Percentiles rank a stretch among this genome's conserved stretches.
These are phyloP conservation scores for Chaunax sp. DNA, from an alignment of 2,797 vertebrate species.

Conservation along the genomic window DNA sequence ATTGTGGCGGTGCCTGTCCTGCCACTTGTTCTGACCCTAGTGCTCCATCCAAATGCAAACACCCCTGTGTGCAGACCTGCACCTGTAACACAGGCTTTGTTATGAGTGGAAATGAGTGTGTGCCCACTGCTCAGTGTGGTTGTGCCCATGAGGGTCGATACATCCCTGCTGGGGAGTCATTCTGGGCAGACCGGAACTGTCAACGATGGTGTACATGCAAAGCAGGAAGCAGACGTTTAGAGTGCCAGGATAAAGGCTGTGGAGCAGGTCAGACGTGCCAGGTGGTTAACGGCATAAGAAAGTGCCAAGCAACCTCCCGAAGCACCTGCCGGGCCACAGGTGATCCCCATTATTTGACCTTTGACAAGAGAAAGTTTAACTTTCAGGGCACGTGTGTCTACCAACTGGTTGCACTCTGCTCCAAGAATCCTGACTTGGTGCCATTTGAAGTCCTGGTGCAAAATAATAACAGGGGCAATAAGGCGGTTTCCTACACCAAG, in stretches of 20 bases:
- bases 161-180: constrained; percentile 64
- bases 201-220: constrained; percentile 66
- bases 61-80: constrained; percentile 78
- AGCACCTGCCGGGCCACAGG: constrained; percentile 75
- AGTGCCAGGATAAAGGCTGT: constrained; percentile 67
- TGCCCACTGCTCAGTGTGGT: constrained; percentile 68
- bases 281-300: constrained; percentile 65
- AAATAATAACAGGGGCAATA: constrained; percentile 76
- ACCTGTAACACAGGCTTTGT: constrained; percentile 77
- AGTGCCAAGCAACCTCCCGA: constrained; percentile 69
- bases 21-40: constrained; percentile 74
- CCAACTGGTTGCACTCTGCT: constrained; percentile 75
- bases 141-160: constrained; percentile 74
- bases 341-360: constrained; percentile 79
- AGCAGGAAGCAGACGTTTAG: constrained; percentile 39
- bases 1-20: constrained; percentile 80
- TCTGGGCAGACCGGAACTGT: constrained; percentile 78
- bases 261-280: constrained; percentile 56
- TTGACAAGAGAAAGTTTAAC: constrained; percentile 72
- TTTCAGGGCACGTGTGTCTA: constrained; percentile 82
- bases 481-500: constrained; percentile 74
- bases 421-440: constrained; percentile 58
- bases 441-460: constrained; percentile 80
- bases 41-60: constrained; percentile 70
- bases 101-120: constrained; percentile 69